Evolutionary conservation across 1,140 invertebrate genomes (phyloP).

Genomic region (Ceratina calcarata): DNA sequence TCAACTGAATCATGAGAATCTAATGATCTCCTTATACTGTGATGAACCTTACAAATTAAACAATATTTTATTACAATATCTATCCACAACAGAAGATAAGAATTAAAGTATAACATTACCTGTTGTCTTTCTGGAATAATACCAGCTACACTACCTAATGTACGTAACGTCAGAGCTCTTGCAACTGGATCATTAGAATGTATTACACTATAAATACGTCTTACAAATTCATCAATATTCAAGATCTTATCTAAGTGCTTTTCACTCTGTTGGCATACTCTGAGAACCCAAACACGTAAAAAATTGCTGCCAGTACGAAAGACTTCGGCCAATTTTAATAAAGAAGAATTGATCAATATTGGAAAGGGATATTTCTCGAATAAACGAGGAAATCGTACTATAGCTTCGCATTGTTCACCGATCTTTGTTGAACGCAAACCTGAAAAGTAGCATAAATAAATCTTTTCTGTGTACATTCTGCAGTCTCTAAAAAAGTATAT

Average conservation of each 20-base stretch:
- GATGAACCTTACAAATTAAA: conserved; percentile 86
- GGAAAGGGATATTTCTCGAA: conserved; percentile 99
- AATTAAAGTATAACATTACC: conserved; percentile 58
- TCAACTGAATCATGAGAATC: conserved; percentile 98
- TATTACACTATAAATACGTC: conserved; percentile 95
- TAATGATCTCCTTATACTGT: conserved; percentile 93
- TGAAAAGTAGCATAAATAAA: conserved; percentile 74
- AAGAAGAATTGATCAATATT: conserved; percentile 97
- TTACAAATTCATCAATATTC: conserved; percentile 97
- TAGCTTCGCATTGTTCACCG: conserved; percentile 97
- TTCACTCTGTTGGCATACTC: conserved; percentile 96
- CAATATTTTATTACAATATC: conserved; percentile 9
- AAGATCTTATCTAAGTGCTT: conserved; percentile 98
- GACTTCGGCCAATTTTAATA: conserved; percentile 96
- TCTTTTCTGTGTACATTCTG: background rate
- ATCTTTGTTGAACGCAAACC: conserved; percentile 93
- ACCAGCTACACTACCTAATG: conserved; percentile 93
- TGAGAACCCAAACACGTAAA: conserved; percentile 93
- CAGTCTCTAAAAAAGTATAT: too few relatives aligned
- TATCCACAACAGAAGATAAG: background rate
- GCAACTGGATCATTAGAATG: conserved; percentile 98
- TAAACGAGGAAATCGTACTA: conserved; percentile 94
- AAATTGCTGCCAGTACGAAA: conserved; percentile 96
- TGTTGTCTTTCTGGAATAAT: conserved; percentile 96
- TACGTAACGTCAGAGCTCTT: conserved; percentile 92